Percentiles rank a stretch among this genome's conserved stretches.
phyloP scores from a whole-genome alignment of 2,797 vertebrate species.

The Lindbergichthys nudifrons region DNA sequence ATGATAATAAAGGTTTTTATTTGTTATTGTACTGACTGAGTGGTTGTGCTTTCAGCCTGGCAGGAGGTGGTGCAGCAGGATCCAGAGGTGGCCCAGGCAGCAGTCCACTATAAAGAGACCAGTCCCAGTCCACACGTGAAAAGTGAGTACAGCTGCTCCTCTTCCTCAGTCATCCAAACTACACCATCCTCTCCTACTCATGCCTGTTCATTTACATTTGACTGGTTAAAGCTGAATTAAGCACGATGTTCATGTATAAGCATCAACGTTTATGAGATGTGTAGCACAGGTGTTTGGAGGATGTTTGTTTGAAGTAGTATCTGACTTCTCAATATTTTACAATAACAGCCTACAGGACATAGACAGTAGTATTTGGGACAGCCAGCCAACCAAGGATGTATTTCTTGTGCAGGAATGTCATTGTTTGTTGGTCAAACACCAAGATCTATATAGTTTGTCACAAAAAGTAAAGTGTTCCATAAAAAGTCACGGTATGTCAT shows the following conservation, averaged over 20 bases:
- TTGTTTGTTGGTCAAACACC: too few species aligned
- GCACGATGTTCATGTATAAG: background rate
- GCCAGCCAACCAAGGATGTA: background rate
- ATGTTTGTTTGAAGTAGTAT: background rate
- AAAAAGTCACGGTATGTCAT: too few species aligned
- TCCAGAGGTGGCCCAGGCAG: constrained; percentile 63
- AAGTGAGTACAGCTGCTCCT: constrained; percentile 79
- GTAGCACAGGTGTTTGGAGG: background rate
- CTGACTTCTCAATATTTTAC: background rate
- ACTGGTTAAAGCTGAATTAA: background rate
- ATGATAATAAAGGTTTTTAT: too few species aligned
- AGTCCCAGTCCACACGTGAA: constrained; percentile 85
- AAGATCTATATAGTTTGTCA: too few species aligned
- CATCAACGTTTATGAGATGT: background rate
- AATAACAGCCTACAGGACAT: constrained; percentile 1
- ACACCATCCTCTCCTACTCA: too few species aligned
- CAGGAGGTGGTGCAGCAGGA: constrained; percentile 89
- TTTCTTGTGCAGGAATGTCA: too few species aligned
- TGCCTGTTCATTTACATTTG: background rate
- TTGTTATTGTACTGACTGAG: constrained; percentile 3
- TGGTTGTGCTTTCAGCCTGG: constrained; percentile 86
- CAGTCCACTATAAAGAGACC: constrained; percentile 90
- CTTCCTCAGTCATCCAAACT: background rate
- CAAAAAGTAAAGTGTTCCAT: too few species aligned
- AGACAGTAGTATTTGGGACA: constrained; percentile 13